phyloP scores from a whole-genome alignment of 2,888 invertebrate species.

The Tipula confusa region DNA sequence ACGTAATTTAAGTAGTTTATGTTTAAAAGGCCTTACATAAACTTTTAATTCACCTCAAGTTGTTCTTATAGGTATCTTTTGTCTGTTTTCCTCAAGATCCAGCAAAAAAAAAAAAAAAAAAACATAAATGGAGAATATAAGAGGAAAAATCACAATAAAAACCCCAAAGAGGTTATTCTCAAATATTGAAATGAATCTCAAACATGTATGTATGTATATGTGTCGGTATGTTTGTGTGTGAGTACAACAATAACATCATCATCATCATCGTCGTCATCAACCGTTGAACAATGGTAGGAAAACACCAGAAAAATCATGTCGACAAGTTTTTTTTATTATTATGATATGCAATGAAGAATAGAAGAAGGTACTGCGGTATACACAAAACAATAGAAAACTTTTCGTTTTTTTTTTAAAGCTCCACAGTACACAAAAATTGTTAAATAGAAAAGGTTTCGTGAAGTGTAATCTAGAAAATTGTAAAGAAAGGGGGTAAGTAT shows the following conservation, averaged over 20 bases:
- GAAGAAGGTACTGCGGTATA: not conserved
- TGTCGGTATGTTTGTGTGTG: no score
- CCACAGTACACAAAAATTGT: not conserved
- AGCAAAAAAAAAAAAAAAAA: no score
- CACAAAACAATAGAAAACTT: not conserved
- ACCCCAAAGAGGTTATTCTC: not conserved
- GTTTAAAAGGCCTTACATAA: not conserved
- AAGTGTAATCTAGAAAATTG: not conserved
- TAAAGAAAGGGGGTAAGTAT: not conserved
- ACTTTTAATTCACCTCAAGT: not conserved
- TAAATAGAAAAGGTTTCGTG: not conserved
- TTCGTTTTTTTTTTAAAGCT: no score
- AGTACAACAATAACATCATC: not conserved
- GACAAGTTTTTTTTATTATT: slow-evolving; percentile 12
- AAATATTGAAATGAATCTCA: not conserved
- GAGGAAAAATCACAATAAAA: not conserved
- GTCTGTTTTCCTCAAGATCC: not conserved
- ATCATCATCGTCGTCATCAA: not conserved
- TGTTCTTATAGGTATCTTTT: not conserved
- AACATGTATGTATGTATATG: not conserved
- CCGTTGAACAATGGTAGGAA: not conserved
- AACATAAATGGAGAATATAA: not conserved
- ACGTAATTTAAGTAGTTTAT: no score
- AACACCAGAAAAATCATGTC: slow-evolving; percentile 9
- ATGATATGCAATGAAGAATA: not conserved